Base-by-base conservation (phyloP, 2,797 vertebrate species). In the Prunella strophiata region DNA sequence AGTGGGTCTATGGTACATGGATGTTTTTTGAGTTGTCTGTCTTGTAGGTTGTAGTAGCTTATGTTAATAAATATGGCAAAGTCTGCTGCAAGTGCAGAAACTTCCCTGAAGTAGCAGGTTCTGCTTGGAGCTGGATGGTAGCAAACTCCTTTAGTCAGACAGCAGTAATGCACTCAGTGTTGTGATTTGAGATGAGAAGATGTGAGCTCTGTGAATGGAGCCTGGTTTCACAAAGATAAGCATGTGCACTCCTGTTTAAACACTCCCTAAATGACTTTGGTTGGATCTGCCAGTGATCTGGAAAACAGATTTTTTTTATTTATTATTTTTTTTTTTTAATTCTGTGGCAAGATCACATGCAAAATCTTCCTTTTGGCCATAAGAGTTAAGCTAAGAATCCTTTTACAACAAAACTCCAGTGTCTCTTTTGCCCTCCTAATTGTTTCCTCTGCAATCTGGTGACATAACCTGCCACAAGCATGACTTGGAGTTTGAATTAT, bases 201-300 rank as follows among this genome's bases (percentile, higher is more conserved):
- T n/a, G 29, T 0, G 2, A 76, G 15, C 40, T 75, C 43, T 2
- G 1, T 3, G 36, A 74, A 30, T 12, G 22, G 47, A 79, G 30
- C 66, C 29, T 87, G 55, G 27, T 32, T 89, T 89, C 51, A 48
- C 21, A 29, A 62, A 61, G 30, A 42, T 32, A 71, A 81, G 7
- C 16, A 11, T 13, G 13, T 67, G 23, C 4, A 2, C 25, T 45
- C 45, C 29, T 58, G 62, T 63, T 73, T 29, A 79, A 91, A 58
- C 9, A 16, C 26, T 36, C 36, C 8, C 5, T 40, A 32, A 34
- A 62, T 48, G 11, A 38, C 38, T 54, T 63, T 14, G 23, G 27
- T 73, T 67, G 47, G 25, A 29, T 63, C 40, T 86, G 55, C 18
- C 30, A 38, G 9, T 52, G 14, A 40, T 25, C 52, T 13, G 22